Evolutionary conservation across 2,113 vertebrate species (phyloP).

Genomic region (Clarias batrachus): DNA sequence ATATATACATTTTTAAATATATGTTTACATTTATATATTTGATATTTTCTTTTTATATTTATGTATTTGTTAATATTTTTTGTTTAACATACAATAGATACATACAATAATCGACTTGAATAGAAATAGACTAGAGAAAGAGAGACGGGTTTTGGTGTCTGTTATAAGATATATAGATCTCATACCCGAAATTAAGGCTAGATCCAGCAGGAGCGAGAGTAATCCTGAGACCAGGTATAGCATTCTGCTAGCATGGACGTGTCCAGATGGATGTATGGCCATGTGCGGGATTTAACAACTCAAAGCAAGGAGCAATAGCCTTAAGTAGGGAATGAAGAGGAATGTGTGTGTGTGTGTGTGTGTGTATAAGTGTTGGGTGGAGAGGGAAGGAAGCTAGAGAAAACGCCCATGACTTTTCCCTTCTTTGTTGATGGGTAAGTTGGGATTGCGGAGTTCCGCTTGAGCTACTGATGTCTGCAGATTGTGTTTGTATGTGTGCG

Average conservation of each 20-base stretch:
- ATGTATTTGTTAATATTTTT: background rate
- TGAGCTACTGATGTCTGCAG: background rate
- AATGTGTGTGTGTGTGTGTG: background rate
- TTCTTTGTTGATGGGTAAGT: slow-evolving; percentile 6
- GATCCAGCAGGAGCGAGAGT: slow-evolving; percentile 37
- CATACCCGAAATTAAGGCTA: slow-evolving; percentile 33
- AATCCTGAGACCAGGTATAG: slow-evolving; percentile 19
- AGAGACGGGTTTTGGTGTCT: background rate
- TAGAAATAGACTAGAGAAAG: too few relatives aligned
- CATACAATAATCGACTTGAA: too few relatives aligned
- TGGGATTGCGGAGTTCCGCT: slow-evolving; percentile 25
- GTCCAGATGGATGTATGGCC: background rate
- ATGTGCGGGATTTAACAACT: background rate
- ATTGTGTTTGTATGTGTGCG: background rate
- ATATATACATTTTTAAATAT: too few relatives aligned
- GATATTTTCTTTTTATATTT: background rate
- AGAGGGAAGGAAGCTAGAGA: background rate
- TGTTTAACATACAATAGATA: too few relatives aligned
- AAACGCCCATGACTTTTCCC: slow-evolving; percentile 56
- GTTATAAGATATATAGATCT: background rate
- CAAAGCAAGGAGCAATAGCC: slow-evolving; percentile 1
- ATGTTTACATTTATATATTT: background rate
- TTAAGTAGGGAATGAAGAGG: slow-evolving; percentile 10
- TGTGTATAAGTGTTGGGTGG: slow-evolving; percentile 13
- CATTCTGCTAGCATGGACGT: slow-evolving; percentile 21